Percentiles rank a stretch among this genome's conserved stretches.
phyloP scores from a whole-genome alignment of 2,888 invertebrate species.

The Ceraclea dissimilis region DNA sequence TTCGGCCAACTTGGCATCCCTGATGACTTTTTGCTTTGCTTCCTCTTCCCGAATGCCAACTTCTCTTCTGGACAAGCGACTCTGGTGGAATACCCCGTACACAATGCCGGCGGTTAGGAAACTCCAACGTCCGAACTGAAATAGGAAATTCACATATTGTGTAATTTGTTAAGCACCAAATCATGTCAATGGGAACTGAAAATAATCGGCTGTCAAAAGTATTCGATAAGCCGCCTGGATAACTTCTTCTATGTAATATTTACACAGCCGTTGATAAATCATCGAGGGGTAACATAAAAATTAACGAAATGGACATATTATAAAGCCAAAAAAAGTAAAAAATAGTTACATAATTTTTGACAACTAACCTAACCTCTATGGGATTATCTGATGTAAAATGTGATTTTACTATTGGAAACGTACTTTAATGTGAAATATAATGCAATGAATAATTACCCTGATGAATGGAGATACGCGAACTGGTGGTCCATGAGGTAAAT shows the following conservation, averaged over 20 bases:
- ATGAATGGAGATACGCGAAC: constrained; percentile 76
- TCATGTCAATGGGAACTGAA: too few species aligned
- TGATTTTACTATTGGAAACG: too few species aligned
- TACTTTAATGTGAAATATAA: constrained; percentile 13
- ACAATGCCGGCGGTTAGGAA: constrained; percentile 63
- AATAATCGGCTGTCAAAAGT: too few species aligned
- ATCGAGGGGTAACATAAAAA: too few species aligned
- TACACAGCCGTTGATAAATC: too few species aligned
- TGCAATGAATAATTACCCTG: constrained; percentile 41
- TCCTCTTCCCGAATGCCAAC: constrained; percentile 58
- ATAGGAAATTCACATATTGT: too few species aligned
- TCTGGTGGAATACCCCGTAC: constrained; percentile 70
- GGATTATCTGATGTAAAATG: background rate
- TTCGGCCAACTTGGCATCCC: constrained; percentile 63
- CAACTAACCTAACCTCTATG: background rate
- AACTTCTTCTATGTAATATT: too few species aligned
- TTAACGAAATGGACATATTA: too few species aligned
- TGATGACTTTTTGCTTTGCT: constrained; percentile 55
- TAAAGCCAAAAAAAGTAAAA: too few species aligned
- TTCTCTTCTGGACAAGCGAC: constrained; percentile 60
- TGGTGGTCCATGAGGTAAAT: constrained; percentile 49
- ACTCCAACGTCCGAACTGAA: constrained; percentile 76
- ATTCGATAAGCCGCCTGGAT: too few species aligned
- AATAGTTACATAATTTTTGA: constrained; percentile 35
- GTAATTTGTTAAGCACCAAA: too few species aligned